Evolutionary conservation across 1,140 invertebrate species (phyloP).

Genomic region (Propsilocerus akamusi): DNA sequence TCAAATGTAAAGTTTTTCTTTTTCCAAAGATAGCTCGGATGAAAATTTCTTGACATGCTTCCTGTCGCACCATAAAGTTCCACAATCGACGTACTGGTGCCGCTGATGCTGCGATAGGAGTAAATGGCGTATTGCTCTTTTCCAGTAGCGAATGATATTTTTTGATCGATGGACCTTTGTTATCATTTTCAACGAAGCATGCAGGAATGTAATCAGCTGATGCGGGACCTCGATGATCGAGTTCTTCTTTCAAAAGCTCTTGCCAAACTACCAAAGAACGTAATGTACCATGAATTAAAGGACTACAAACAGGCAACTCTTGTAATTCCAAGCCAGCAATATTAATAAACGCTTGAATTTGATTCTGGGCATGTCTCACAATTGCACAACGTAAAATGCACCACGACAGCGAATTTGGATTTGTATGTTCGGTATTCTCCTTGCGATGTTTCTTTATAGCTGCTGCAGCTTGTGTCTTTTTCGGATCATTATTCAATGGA

Average conservation of each 20-base stretch:
- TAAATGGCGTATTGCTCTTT: slow-evolving; percentile 89
- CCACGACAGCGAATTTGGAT: slow-evolving; percentile 91
- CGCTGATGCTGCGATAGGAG: slow-evolving; percentile 48
- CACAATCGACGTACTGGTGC: slow-evolving; percentile 75
- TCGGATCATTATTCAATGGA: slow-evolving; percentile 15
- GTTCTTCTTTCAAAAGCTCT: slow-evolving; percentile 51
- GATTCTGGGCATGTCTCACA: slow-evolving; percentile 61
- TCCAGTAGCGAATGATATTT: slow-evolving; percentile 88
- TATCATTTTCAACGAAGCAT: slow-evolving; percentile 54
- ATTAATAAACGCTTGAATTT: slow-evolving; percentile 47
- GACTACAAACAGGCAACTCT: slow-evolving; percentile 86
- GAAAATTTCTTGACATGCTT: slow-evolving; percentile 85
- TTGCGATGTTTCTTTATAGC: slow-evolving; percentile 27
- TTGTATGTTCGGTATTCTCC: slow-evolving; percentile 71
- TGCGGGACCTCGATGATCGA: slow-evolving; percentile 53
- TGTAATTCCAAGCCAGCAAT: slow-evolving; percentile 79
- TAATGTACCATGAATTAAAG: slow-evolving; percentile 76
- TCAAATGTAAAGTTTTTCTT: slow-evolving; percentile 20
- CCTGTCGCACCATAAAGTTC: slow-evolving; percentile 85
- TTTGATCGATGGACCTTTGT: slow-evolving; percentile 62
- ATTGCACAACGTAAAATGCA: slow-evolving; percentile 76
- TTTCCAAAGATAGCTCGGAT: slow-evolving; percentile 88
- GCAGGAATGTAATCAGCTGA: slow-evolving; percentile 68
- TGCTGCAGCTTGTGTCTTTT: slow-evolving; percentile 13
- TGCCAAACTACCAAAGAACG: slow-evolving; percentile 79